Conservation (phyloP, 2,113 vertebrate genomes). For the Hiodon tergisus region DNA sequence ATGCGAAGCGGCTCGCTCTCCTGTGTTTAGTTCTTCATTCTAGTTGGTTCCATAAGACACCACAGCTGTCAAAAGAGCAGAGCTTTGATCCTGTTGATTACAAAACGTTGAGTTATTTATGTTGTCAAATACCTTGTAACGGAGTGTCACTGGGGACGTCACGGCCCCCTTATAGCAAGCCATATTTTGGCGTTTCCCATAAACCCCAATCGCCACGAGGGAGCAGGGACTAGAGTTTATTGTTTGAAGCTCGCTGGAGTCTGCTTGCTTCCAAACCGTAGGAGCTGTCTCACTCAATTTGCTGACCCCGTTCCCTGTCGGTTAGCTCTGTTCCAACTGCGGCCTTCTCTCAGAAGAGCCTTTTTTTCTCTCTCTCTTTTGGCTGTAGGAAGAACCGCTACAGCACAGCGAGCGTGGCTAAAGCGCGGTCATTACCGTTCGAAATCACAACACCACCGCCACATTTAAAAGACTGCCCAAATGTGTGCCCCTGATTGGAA, state of each 20-base stretch:
- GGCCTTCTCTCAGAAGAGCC: constrained; percentile 5
- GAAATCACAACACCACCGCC: constrained; percentile 39
- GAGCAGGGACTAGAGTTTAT: constrained; percentile 20
- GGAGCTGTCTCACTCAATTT: constrained; percentile 21
- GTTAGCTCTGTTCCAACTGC: constrained; percentile 9
- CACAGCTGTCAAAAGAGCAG: constrained; percentile 26
- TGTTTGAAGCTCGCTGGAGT: constrained; percentile 27
- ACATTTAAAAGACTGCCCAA: constrained; percentile 34
- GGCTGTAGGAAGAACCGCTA: constrained; percentile 18
- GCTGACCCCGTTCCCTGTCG: constrained; percentile 21
- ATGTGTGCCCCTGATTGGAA: constrained; percentile 27
- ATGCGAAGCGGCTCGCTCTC: constrained; percentile 20
- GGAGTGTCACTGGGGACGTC: constrained; percentile 23
- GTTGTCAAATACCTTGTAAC: constrained; percentile 52
- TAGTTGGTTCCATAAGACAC: constrained; percentile 1
- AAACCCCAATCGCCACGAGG: constrained; percentile 18
- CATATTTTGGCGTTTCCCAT: constrained; percentile 28
- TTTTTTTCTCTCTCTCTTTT: constrained; percentile 8
- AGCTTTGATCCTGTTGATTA: constrained; percentile 57
- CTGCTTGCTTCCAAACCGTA: constrained; percentile 15
- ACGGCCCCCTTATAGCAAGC: constrained; percentile 19
- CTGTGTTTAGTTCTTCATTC: constrained; percentile 27
- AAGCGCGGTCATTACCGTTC: constrained; percentile 51
- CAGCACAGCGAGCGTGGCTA: constrained; percentile 38
- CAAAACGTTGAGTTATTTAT: constrained; percentile 57